phyloP scores from a whole-genome alignment of 2,888 invertebrate genomes.

The Apocheima hispidaria region DNA sequence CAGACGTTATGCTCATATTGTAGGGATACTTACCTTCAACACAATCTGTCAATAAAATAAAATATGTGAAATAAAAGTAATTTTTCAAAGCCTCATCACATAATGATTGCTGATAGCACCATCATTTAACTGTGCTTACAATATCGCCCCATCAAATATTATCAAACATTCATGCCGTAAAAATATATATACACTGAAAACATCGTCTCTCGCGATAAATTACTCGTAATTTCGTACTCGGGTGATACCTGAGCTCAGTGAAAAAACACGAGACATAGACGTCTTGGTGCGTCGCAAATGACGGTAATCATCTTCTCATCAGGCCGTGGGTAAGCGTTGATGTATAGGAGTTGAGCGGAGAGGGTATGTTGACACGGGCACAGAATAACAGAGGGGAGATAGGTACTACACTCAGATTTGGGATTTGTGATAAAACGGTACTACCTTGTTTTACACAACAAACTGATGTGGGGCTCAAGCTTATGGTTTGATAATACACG shows the following conservation, averaged over 20 bases:
- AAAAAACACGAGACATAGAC: constrained; percentile 86
- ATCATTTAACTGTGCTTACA: constrained; percentile 16
- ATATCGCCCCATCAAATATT: constrained; percentile 44
- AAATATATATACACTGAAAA: constrained; percentile 60
- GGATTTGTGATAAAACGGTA: too few relatives aligned
- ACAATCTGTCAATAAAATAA: too few relatives aligned
- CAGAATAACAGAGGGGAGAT: constrained; percentile 37
- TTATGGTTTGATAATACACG: too few relatives aligned
- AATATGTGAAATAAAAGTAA: too few relatives aligned
- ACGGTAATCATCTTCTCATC: constrained; percentile 86
- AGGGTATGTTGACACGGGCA: constrained; percentile 48
- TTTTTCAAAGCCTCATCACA: constrained; percentile 5
- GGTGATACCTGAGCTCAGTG: constrained; percentile 84
- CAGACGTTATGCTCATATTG: too few relatives aligned
- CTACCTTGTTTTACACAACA: too few relatives aligned
- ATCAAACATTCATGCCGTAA: constrained; percentile 54
- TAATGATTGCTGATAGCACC: constrained; percentile 6
- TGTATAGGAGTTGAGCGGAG: constrained; percentile 75
- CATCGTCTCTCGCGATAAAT: constrained; percentile 78
- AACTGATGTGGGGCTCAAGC: too few relatives aligned
- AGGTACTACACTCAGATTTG: constrained; percentile 2
- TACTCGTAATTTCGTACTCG: constrained; percentile 84
- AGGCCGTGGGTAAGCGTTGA: constrained; percentile 82
- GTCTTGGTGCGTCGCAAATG: constrained; percentile 86
- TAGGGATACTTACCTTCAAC: too few relatives aligned